Conservation (phyloP, 1,140 invertebrate genomes). For the Diorhabda carinulata region DNA sequence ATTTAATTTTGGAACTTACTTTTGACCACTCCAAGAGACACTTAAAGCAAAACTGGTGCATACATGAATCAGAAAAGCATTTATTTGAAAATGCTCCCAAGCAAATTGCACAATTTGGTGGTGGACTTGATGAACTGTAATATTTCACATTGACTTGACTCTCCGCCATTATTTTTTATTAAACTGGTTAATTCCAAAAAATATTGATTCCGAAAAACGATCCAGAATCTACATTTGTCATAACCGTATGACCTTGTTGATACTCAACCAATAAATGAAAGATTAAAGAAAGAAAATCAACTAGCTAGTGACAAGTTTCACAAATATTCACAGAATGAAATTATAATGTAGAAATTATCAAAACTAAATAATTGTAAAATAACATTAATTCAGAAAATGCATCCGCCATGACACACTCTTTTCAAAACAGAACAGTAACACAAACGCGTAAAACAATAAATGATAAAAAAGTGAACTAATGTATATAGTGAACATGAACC, state of each 20-base stretch:
- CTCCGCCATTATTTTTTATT: conserved; percentile 31
- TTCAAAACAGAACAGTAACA: no score
- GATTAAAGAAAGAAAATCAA: no score
- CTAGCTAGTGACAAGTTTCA: no score
- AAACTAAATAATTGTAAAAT: no score
- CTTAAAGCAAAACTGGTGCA: conserved; percentile 91
- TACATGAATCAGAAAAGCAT: conserved; percentile 86
- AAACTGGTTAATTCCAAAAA: neutral
- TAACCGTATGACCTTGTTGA: neutral
- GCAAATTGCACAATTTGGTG: conserved; percentile 87
- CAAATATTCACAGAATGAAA: no score
- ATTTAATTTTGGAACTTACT: conserved; percentile 48
- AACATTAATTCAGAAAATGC: no score
- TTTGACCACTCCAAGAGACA: conserved; percentile 94
- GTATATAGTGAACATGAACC: no score
- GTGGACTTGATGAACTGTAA: conserved; percentile 59
- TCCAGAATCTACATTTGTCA: neutral
- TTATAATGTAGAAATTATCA: no score
- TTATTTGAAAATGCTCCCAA: conserved; percentile 80
- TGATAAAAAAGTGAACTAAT: no score
- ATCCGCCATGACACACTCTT: no score
- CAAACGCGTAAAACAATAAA: no score
- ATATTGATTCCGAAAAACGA: conserved; percentile 2
- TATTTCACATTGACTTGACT: conserved; percentile 29
- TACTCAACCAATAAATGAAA: neutral